Evolutionary conservation across 2,113 vertebrate species (phyloP), one percentile per base, ranked within the genome.

Genomic region (Hirundichthys speculiger): DNA sequence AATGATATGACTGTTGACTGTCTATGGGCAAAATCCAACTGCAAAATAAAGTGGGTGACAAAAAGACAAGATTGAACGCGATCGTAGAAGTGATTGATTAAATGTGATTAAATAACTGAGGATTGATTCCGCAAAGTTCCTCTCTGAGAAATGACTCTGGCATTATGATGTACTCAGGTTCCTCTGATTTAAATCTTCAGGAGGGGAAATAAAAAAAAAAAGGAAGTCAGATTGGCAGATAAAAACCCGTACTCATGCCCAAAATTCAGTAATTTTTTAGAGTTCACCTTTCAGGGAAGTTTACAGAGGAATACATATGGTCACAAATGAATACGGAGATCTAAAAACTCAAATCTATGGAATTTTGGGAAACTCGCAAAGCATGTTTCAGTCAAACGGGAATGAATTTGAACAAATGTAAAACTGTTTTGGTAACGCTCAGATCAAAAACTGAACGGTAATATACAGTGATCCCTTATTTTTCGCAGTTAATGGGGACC

Each of bases 81-180:
- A 84, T 83, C 13, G 60, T 38, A 51, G 45, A 55, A 80, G 70
- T 83, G 85, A 89, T 83, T 79, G 83, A 82, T 82, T 84, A 43
- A 77, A 69, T 62, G 56, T 73, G 79, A 82, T 84, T 78, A 77
- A 82, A 80, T 57, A 24, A 61, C 59, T 59, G 49, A 53, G 62
- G 76, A 81, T 66, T 69, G 79, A 78, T 77, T 70, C 48, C 25
- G 75, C 54, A 1, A 14, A 74, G 41, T 38, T 41, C 15, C 30
- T 42, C 19, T 48, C 63, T 75, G 71, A 85, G 62, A 52, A 71
- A 83, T 69, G 58, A 68, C 73, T 54, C 60, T 30, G 50, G 19
- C 21, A 51, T 73, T 49, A 74, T 75, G 69, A 77, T 70, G 71
- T 58, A 71, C 61, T 55, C 58, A 16, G 64, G 53, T 50, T 61